Evolutionary conservation across 2,888 invertebrate species (phyloP), one percentile per base, ranked within the genome.

Genomic region (Ommatoiulus sabulosus): DNA sequence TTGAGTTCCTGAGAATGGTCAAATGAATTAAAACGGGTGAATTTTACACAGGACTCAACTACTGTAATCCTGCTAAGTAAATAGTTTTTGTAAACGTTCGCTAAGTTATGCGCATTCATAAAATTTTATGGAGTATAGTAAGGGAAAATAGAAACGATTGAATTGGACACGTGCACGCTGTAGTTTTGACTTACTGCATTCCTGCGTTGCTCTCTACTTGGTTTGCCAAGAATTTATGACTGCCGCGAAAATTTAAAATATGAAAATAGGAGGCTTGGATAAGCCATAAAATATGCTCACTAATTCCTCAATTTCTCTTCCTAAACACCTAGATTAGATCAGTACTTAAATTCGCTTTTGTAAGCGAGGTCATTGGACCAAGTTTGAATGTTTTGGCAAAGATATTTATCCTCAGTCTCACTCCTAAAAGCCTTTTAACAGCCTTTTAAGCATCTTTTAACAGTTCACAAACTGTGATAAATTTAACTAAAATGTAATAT

Each of bases 301-400:
- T 80, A 80, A 80, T 80, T 35, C 35, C 63, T 7, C 20, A 63
- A 5, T 52, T 12, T 63, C n/a, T n/a, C 63, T 63, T 20, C 24
- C 10, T 35, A 80, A 80, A 35, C 35, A 35, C 80, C 80, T 80
- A 12, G 80, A 80, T 80, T 35, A 80, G 24, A 35, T 10, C 80
- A 35, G 35, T 35, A 35, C 80, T 72, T 72, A 72, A 24, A 72
- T n/a, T 72, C 72, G 24, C 24, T 24, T 48, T 80, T 35, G 20
- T 6, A 0, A 24, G 80, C 12, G 80, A 80, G 80, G 80, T 80
- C 80, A 80, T 24, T 80, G 80, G 80, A 80, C 80, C 80, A 80
- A 35, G 80, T 80, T 35, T 80, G 80, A 15, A 80, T 35, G 12
- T 24, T 35, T 80, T 35, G 80, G 35, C 10, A 80, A 35, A 35